phyloP scores from a whole-genome alignment of 2,113 vertebrate genomes.

The Eretmochelys imbricata region DNA sequence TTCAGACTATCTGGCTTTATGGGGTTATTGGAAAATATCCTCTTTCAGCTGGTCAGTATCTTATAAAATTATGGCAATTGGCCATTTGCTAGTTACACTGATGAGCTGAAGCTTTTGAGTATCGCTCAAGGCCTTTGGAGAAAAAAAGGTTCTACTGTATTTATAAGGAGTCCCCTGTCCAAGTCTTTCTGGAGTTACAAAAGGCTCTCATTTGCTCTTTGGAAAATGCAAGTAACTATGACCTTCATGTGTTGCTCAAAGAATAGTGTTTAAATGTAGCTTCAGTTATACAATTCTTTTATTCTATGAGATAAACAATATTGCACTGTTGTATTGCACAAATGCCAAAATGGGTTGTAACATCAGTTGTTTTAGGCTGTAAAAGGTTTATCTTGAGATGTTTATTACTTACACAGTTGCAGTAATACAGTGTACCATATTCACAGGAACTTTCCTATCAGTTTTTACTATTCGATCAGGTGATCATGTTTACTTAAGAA shows the following conservation, averaged over 20 bases:
- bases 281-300: not conserved
- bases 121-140: not conserved
- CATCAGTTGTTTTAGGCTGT: constrained; percentile 11
- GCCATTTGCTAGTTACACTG: not conserved
- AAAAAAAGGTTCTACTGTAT: not conserved
- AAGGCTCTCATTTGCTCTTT: not conserved
- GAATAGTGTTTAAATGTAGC: not conserved
- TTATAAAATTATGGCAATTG: not conserved
- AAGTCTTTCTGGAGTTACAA: not conserved
- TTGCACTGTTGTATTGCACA: not conserved
- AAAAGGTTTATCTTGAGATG: constrained; percentile 64
- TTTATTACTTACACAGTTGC: constrained; percentile 71
- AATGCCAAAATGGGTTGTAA: not conserved
- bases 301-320: not conserved
- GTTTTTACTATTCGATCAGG: constrained; percentile 55
- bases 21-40: not conserved
- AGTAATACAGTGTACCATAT: not conserved
- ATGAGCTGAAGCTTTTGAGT: not conserved
- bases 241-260: not conserved
- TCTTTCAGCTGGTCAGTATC: not conserved
- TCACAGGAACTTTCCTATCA: not conserved
- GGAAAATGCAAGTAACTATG: not conserved
- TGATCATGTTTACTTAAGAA: constrained; percentile 48
- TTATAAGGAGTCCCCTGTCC: not conserved
- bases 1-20: not conserved